Evolutionary conservation across 1,140 invertebrate genomes (phyloP).

Genomic region (Drosophila lini): DNA sequence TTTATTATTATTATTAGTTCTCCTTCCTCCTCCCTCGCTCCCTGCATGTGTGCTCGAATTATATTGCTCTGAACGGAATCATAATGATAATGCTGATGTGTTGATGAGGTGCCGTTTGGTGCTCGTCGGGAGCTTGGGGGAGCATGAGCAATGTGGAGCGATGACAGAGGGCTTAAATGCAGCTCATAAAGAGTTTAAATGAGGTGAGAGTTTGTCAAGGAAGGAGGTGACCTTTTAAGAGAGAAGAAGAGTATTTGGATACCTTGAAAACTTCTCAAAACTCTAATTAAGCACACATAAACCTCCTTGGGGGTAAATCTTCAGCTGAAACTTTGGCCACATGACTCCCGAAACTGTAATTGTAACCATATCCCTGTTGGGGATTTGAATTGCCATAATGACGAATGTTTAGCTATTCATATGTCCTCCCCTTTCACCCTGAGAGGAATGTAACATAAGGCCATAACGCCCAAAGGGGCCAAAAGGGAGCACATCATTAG

Average conservation of each 20-base stretch:
- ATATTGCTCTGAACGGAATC: constrained; percentile 52
- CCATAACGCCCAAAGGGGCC: constrained; percentile 27
- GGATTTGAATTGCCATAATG: constrained; percentile 63
- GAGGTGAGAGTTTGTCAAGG: constrained; percentile 11
- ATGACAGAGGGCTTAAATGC: constrained; percentile 37
- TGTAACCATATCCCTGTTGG: constrained; percentile 45
- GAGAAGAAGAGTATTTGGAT: neutral
- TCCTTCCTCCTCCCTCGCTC: neutral
- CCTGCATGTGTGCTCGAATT: constrained; percentile 31
- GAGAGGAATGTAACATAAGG: constrained; percentile 30
- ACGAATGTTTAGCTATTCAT: constrained; percentile 75
- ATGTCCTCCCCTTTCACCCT: constrained; percentile 44
- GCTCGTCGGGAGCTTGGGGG: constrained; percentile 12
- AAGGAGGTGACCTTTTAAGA: neutral
- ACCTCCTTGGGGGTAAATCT: constrained; percentile 11
- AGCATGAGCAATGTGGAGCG: constrained; percentile 59
- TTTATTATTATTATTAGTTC: constrained; percentile 59
- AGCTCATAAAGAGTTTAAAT: constrained; percentile 28
- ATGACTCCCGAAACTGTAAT: constrained; percentile 28
- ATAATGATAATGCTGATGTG: constrained; percentile 80
- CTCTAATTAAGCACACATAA: constrained; percentile 6
- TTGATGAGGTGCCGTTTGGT: constrained; percentile 81
- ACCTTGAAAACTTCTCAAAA: constrained; percentile 1
- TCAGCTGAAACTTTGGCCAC: constrained; percentile 47
- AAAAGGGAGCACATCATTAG: constrained; percentile 74